Evolutionary conservation across 2,797 vertebrate species (phyloP).

Genomic region (Tapirus indicus): DNA sequence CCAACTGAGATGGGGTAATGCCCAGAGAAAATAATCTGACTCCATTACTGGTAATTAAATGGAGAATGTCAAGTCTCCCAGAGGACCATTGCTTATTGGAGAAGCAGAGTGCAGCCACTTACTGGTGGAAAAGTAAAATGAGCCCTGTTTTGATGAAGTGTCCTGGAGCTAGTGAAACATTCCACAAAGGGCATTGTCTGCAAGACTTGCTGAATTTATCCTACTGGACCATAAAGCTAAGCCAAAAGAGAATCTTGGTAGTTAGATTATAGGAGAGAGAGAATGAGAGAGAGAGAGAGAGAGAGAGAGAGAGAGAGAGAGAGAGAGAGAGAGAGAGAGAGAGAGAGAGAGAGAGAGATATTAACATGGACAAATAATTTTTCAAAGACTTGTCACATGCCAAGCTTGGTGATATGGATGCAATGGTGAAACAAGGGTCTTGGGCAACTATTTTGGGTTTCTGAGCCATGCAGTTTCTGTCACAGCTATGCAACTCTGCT

Average conservation of each 20-base stretch:
- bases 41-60: conserved; percentile 68
- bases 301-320: not conserved
- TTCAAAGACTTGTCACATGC: not conserved
- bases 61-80: conserved; percentile 39
- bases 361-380: not conserved
- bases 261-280: not conserved
- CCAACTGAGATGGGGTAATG: not conserved
- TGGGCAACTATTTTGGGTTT: not conserved
- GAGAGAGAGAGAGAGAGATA: not conserved
- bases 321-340: not conserved
- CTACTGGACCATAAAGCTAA: not conserved
- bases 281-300: not conserved
- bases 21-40: not conserved
- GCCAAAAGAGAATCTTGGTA: not conserved
- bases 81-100: conserved; percentile 44
- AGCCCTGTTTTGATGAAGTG: conserved; percentile 47
- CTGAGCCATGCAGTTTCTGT: not conserved
- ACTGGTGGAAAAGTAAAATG: conserved; percentile 56
- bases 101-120: conserved; percentile 57
- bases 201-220: not conserved
- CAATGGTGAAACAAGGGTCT: not conserved
- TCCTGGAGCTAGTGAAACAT: conserved; percentile 29
- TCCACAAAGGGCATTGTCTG: not conserved
- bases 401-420: not conserved
- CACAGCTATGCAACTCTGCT: not conserved